phyloP scores from a whole-genome alignment of 2,888 invertebrate species.

The Adelphocoris suturalis region DNA sequence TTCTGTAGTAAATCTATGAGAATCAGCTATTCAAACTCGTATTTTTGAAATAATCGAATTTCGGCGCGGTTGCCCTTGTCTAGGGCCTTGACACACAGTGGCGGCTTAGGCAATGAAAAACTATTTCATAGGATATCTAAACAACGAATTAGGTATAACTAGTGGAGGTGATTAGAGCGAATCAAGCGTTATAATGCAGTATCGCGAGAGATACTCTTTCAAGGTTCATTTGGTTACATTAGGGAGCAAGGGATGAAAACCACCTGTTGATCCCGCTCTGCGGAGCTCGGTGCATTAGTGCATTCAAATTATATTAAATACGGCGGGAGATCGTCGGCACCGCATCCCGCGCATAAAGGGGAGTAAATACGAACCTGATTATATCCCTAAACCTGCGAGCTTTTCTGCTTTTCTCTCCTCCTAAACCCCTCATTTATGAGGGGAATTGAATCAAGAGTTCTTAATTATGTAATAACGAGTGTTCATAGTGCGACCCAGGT shows the following conservation, averaged over 20 bases:
- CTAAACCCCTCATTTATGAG: background rate
- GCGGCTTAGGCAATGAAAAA: no score
- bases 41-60: no score
- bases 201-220: conserved; percentile 44
- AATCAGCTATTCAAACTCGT: no score
- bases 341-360: conserved; percentile 21
- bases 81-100: no score
- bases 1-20: no score
- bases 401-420: background rate
- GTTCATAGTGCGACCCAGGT: no score
- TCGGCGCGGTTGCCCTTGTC: no score
- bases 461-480: background rate
- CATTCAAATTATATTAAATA: conserved; percentile 65
- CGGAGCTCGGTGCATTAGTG: conserved; percentile 60
- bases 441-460: background rate
- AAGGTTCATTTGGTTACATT: conserved; percentile 67
- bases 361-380: background rate
- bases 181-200: background rate
- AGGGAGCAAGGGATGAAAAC: conserved; percentile 23
- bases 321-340: background rate
- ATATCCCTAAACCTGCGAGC: background rate
- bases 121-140: background rate
- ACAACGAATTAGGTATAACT: background rate
- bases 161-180: background rate
- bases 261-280: conserved; percentile 57